phyloP scores from a whole-genome alignment of 53 echinoderm and acorn worm genomes.

The Henricia sp. region DNA sequence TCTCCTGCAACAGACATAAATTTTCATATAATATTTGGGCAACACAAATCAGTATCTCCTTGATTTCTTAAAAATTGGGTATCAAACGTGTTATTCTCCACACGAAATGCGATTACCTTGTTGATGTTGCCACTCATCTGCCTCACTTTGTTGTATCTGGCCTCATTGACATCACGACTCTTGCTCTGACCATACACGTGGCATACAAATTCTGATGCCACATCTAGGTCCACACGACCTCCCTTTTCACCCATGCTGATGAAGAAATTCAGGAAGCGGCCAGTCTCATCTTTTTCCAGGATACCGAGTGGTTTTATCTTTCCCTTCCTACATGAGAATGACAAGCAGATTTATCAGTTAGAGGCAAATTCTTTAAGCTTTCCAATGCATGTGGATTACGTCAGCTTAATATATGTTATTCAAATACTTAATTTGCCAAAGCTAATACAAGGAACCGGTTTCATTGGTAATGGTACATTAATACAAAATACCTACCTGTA shows the following conservation, averaged over 20 bases:
- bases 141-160: constrained; percentile 58
- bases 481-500: constrained; percentile 49
- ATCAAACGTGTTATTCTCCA: no score
- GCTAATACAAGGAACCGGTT: no score
- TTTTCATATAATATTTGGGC: background rate
- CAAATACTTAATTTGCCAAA: no score
- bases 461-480: no score
- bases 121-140: constrained; percentile 67
- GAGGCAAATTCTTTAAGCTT: background rate
- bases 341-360: background rate
- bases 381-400: background rate
- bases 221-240: constrained; percentile 24
- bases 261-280: constrained; percentile 44
- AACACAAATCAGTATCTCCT: background rate
- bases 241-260: background rate
- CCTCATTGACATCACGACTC: constrained; percentile 53
- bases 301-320: constrained; percentile 60
- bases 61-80: background rate
- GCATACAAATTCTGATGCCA: constrained; percentile 65
- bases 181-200: constrained; percentile 59
- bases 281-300: constrained; percentile 54
- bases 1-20: constrained; percentile 43
- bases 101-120: no score
- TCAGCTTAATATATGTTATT: no score
- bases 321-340: constrained; percentile 48